Evolutionary conservation across 2,888 invertebrate species (phyloP), one percentile per base, ranked within the genome.

Genomic region (Synergus japonicus): DNA sequence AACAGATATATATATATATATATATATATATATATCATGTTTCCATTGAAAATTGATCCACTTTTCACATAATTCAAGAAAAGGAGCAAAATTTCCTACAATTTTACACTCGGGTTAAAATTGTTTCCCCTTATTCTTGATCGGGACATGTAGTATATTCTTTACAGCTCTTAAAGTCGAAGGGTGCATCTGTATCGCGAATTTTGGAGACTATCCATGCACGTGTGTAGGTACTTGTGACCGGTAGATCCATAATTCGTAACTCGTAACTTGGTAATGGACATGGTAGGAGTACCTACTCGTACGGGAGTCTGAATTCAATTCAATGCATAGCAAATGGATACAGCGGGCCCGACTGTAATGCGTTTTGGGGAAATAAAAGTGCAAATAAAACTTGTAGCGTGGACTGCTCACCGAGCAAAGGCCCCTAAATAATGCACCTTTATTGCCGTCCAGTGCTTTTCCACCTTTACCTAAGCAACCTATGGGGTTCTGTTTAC

Each of bases 301-400:
- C 76, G 80, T 83, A 81, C 78, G 9, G 44, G n/a, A 82, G 80
- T 79, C 82, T 78, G 85, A 88, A 89, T 89, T 88, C 87, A 88
- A 89, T 89, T 88, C 89, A 88, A 88, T 89, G 89, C 89, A 89
- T 89, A 89, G 88, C 82, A 87, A 89, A 89, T 89, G 86, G 85
- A 86, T 83, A 83, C 82, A 81, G 81, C 80, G 80, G 85, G 82
- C 83, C 83, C 83, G 83, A 83, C 83, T 83, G 84, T 87, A 87
- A 86, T 84, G 83, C 83, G 83, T 85, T 85, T 85, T 84, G 82
- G 82, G 83, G 81, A 81, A 83, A 86, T 83, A 84, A 84, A 87
- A 85, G 86, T 83, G 87, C 84, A 86, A 86, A 87, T 88, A 88
- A 89, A 88, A 87, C 83, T 87, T 86, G 86, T 85, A 86, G 82